Conservation (phyloP, 2,888 invertebrate species). For the Polydrusus pterygomalis region DNA sequence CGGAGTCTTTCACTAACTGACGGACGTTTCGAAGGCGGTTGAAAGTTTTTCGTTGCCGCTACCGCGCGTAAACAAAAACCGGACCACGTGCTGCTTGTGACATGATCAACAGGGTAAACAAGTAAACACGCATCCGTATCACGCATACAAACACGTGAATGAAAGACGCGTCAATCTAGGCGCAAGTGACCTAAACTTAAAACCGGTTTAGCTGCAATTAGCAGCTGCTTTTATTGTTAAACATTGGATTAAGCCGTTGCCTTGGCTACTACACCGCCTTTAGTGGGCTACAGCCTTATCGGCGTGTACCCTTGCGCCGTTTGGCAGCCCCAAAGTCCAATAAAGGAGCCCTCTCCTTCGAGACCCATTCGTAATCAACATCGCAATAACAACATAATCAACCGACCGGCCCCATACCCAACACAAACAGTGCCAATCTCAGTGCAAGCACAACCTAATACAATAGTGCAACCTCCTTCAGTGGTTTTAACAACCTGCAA, state of each 20-base stretch:
- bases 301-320: conserved; percentile 76
- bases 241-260: conserved; percentile 66
- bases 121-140: conserved; percentile 65
- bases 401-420: conserved; percentile 58
- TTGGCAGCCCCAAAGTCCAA: conserved; percentile 69
- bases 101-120: conserved; percentile 68
- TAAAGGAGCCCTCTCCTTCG: conserved; percentile 43
- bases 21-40: conserved; percentile 38
- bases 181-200: conserved; percentile 32
- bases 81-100: conserved; percentile 62
- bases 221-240: conserved; percentile 60
- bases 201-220: conserved; percentile 51
- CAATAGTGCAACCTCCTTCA: conserved; percentile 62
- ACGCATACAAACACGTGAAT: conserved; percentile 63
- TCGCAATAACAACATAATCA: conserved; percentile 50
- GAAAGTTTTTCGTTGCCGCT: conserved; percentile 60
- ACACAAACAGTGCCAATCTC: conserved; percentile 58
- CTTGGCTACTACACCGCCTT: conserved; percentile 72
- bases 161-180: conserved; percentile 40
- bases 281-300: conserved; percentile 75
- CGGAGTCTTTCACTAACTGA: conserved; percentile 46
- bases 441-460: conserved; percentile 59
- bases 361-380: conserved; percentile 58
- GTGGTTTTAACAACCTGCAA: conserved; percentile 67
- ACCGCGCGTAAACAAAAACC: conserved; percentile 51